A percentile compares a stretch with the other conserved stretches of the same genome.
These are phyloP conservation scores for Diadema setosum DNA, from an alignment of 35 echinoderm and acorn worm genomes.

Conservation along the genomic window DNA sequence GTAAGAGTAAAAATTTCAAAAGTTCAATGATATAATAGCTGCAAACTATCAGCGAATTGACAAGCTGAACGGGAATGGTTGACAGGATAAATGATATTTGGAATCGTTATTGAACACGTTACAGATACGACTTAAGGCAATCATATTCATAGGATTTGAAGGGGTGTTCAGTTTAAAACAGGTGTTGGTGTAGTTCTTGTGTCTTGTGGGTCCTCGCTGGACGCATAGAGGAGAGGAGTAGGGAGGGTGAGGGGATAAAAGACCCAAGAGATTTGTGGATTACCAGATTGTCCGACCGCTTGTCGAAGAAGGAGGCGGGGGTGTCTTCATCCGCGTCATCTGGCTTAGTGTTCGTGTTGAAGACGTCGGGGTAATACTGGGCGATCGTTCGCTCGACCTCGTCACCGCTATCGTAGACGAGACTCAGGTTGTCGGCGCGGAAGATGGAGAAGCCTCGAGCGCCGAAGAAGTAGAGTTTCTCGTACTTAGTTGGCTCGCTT, in stretches of 20 bases:
- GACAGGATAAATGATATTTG: too few species aligned
- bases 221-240: neutral
- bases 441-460: slow-evolving; percentile 65
- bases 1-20: too few species aligned
- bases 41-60: too few species aligned
- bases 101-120: too few species aligned
- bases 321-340: slow-evolving; percentile 31
- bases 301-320: slow-evolving; percentile 49
- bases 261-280: neutral
- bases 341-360: slow-evolving; percentile 57
- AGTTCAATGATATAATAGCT: too few species aligned
- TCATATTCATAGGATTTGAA: too few species aligned
- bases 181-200: too few species aligned
- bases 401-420: slow-evolving; percentile 76
- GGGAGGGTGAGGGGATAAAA: neutral
- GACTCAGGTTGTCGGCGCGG: slow-evolving; percentile 19
- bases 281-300: slow-evolving; percentile 67
- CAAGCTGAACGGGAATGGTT: too few species aligned
- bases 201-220: too few species aligned
- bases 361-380: slow-evolving; percentile 41
- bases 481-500: slow-evolving; percentile 10
- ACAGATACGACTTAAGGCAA: too few species aligned
- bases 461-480: slow-evolving; percentile 55
- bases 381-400: slow-evolving; percentile 60
- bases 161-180: too few species aligned